These are phyloP conservation scores for Drosophila mauritiana DNA, from an alignment of 1,140 invertebrate genomes.

Conservation along the genomic window DNA sequence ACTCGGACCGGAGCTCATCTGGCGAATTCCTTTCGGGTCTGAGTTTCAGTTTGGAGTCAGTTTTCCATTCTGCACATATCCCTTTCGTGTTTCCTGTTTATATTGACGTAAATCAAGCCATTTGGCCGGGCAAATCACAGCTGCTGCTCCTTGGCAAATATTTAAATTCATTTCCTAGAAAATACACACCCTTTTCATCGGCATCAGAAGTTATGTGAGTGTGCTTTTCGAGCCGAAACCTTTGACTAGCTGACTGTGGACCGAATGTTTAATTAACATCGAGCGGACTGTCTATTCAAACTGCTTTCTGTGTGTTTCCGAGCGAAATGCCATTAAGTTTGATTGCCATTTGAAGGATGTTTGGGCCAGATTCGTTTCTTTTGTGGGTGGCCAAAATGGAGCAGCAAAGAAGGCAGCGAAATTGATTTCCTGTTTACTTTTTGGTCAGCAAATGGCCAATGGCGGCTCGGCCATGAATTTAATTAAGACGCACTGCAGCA, in stretches of 20 bases:
- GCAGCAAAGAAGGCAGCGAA: constrained; percentile 23
- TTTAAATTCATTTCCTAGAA: constrained; percentile 71
- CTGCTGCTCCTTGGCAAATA: constrained; percentile 55
- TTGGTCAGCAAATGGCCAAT: constrained; percentile 50
- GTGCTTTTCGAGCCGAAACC: constrained; percentile 3
- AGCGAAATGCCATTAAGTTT: constrained; percentile 56
- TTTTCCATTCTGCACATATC: constrained; percentile 28
- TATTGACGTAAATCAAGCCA: constrained; percentile 71
- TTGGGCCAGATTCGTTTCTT: constrained; percentile 25
- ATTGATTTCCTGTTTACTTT: constrained; percentile 74
- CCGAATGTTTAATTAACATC: constrained; percentile 72
- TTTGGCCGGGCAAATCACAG: constrained; percentile 56
- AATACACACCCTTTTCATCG: constrained; percentile 50
- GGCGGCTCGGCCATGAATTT: constrained; percentile 54
- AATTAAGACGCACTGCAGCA: constrained; percentile 53
- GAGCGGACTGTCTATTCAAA: constrained; percentile 31
- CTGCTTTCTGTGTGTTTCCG: constrained; percentile 23
- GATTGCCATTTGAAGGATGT: constrained; percentile 36
- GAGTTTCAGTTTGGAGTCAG: constrained; percentile 16
- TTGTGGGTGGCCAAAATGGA: constrained; percentile 35
- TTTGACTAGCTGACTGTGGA: constrained; percentile 27
- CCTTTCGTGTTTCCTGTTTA: constrained; percentile 60
- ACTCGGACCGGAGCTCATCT: constrained; percentile 26
- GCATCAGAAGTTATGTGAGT: constrained; percentile 29
- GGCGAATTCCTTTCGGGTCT: constrained; percentile 10